Conservation (phyloP, 1,140 invertebrate species). For the Scaptomyza hsui region DNA sequence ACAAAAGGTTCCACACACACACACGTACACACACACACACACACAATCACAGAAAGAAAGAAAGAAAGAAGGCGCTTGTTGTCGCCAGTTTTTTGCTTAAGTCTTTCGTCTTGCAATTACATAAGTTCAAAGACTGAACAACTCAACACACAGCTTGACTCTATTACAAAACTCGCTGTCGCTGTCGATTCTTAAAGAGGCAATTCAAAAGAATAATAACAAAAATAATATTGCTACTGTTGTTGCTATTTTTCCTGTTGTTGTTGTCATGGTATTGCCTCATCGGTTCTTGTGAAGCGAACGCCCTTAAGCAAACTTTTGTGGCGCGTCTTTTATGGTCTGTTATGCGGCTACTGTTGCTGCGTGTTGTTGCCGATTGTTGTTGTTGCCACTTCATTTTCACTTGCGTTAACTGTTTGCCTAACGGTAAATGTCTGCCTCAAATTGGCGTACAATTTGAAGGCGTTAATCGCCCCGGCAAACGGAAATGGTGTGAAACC, state of each 20-base stretch:
- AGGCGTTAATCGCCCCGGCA: slow-evolving; percentile 70
- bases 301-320: slow-evolving; percentile 58
- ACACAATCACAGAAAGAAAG: too few species aligned
- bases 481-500: slow-evolving; percentile 71
- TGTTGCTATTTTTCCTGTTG: slow-evolving; percentile 6
- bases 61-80: slow-evolving; percentile 28
- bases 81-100: slow-evolving; percentile 44
- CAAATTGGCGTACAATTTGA: slow-evolving; percentile 82
- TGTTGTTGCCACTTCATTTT: slow-evolving; percentile 76
- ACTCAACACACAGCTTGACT: slow-evolving; percentile 32
- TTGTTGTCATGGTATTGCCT: slow-evolving; percentile 28
- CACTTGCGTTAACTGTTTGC: slow-evolving; percentile 77
- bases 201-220: slow-evolving; percentile 57
- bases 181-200: slow-evolving; percentile 46
- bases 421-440: slow-evolving; percentile 67
- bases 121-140: slow-evolving; percentile 72
- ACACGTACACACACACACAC: too few species aligned
- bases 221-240: slow-evolving; percentile 28
- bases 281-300: slow-evolving; percentile 28
- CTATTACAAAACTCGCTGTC: slow-evolving; percentile 39
- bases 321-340: slow-evolving; percentile 43
- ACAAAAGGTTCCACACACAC: slow-evolving; percentile 36
- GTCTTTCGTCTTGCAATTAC: slow-evolving; percentile 67
- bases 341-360: slow-evolving; percentile 9
- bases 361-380: slow-evolving; percentile 20